Evolutionary conservation across 2,797 vertebrate species (phyloP), one percentile per base, ranked within the genome.

Genomic region (Neosilurus mollespiculum): DNA sequence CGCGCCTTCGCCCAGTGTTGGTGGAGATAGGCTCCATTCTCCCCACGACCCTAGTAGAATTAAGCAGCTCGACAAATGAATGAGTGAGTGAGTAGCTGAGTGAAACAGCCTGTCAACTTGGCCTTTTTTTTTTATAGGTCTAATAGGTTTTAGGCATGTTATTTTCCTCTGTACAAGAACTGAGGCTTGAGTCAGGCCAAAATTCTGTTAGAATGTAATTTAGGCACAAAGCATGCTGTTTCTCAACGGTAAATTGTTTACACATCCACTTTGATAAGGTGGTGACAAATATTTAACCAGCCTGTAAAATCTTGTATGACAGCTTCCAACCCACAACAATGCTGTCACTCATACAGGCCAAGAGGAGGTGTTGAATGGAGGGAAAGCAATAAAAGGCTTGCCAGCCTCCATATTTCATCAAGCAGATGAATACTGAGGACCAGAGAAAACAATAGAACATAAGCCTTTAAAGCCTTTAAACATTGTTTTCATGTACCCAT

Each of bases 221-320:
- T 66, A 51, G 75, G 75, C 73, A 87, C 81, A 86, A 83, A 78
- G 82, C 75, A 54, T 72, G 30, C 83, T 88, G 66, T 71, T 30
- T 56, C 67, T 77, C 78, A 87, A 84, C 77, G 75, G 79, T 81
- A 87, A 88, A 85, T 80, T 83, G 59, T 78, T 64, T 26, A 78
- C 86, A 81, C 85, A 89, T 72, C 58, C 71, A 67, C 58, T 78
- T 79, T 71, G 79, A 84, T 83, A 9, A 54, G 54, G 70, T 62
- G 78, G 75, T 86, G 87, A 89, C 87, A 89, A 89, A 89, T 86
- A 89, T 86, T 88, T 84, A 82, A 73, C 81, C 81, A 75, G 86
- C 67, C 73, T 66, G 64, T 84, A 85, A 85, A 88, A 65, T 88
- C 76, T 54, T 73, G 84, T 87, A 12, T 76, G 86, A 86, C 87